Conservation (phyloP, 2,113 vertebrate species). For the Rattus rattus region DNA sequence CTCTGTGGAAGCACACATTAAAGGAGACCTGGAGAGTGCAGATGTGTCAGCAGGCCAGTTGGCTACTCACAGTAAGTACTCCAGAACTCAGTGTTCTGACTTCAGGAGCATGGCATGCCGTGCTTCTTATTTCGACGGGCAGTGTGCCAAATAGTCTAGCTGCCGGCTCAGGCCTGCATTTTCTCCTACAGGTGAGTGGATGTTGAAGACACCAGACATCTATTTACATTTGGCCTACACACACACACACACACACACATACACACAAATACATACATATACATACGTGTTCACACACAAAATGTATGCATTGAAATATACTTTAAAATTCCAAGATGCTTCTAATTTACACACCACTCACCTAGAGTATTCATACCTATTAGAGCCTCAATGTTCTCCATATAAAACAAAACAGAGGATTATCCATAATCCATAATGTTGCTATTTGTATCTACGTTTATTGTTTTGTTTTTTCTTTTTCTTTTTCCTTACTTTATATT, state of each 20-base stretch:
- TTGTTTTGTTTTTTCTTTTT: too few relatives aligned
- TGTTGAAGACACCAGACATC: not conserved
- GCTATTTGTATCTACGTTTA: not conserved
- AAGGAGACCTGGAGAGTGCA: not conserved
- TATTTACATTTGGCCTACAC: not conserved
- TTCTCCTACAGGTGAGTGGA: not conserved
- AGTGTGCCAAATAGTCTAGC: not conserved
- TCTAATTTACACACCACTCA: slow-evolving; percentile 92
- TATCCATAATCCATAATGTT: slow-evolving; percentile 81
- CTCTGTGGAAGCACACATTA: not conserved
- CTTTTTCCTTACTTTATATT: too few relatives aligned
- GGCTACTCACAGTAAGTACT: not conserved
- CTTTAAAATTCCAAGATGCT: slow-evolving; percentile 92
- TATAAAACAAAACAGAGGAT: slow-evolving; percentile 84
- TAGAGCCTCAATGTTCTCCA: slow-evolving; percentile 86
- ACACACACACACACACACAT: not conserved
- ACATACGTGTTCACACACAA: not conserved
- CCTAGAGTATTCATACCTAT: slow-evolving; percentile 88
- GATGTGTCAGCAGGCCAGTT: not conserved
- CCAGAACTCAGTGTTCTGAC: not conserved
- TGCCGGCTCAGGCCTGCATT: not conserved
- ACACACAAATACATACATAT: not conserved
- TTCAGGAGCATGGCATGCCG: not conserved
- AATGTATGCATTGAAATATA: slow-evolving; percentile 91
- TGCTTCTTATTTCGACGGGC: not conserved